A percentile compares a stretch with the other conserved stretches of the same genome.
Evolutionary conservation across 2,113 vertebrate genomes (phyloP).

Genomic region (Origma solitaria): DNA sequence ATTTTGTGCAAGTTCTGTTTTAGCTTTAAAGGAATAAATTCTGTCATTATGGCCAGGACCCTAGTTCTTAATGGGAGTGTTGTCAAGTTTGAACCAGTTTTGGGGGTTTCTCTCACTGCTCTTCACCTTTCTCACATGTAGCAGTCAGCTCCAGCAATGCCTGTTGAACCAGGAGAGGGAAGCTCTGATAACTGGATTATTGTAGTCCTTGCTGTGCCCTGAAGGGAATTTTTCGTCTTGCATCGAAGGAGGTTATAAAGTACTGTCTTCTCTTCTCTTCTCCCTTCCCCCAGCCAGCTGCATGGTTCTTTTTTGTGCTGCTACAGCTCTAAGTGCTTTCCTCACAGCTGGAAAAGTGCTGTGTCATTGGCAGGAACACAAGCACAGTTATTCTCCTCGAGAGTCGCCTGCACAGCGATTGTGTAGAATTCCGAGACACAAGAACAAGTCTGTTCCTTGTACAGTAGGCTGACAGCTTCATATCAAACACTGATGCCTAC

Average conservation of each 20-base stretch:
- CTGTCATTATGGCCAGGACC: neutral
- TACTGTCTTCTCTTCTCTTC: neutral
- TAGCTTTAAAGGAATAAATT: neutral
- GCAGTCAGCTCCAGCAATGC: neutral
- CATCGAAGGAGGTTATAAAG: neutral
- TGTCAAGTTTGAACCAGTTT: neutral
- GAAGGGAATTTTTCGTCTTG: neutral
- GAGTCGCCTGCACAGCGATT: neutral
- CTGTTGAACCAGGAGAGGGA: neutral
- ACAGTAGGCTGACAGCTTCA: neutral
- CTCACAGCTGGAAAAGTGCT: slow-evolving; percentile 38
- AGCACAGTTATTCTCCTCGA: rapidly evolving
- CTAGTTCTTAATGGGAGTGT: neutral
- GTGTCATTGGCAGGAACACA: slow-evolving; percentile 19
- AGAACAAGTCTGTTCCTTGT: neutral
- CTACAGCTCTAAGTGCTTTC: neutral
- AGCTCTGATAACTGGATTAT: neutral
- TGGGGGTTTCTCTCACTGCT: rapidly evolving
- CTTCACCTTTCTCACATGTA: neutral
- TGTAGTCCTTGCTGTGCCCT: neutral
- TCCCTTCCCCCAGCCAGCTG: slow-evolving; percentile 39
- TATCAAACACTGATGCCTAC: neutral
- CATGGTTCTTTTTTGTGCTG: neutral
- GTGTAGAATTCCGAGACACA: neutral
- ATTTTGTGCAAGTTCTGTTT: neutral